These are phyloP conservation scores for Hyles euphorbiae DNA, from an alignment of 1,140 invertebrate species.

Conservation along the genomic window DNA sequence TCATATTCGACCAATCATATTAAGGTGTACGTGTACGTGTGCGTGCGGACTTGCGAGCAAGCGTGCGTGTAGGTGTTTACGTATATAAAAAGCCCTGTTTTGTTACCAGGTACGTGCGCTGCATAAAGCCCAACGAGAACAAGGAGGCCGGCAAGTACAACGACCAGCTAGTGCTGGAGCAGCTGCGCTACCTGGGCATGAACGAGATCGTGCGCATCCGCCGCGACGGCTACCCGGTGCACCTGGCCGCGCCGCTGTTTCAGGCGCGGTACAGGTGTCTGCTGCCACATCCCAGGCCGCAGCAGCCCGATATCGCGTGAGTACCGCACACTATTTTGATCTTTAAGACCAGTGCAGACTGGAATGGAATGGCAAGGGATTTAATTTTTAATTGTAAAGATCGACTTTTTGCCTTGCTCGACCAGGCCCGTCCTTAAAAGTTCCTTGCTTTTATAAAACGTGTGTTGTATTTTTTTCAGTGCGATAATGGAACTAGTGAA, in stretches of 20 bases:
- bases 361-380: too few relatives aligned
- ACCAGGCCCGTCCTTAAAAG: too few relatives aligned
- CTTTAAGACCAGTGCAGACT: too few relatives aligned
- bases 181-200: conserved; percentile 96
- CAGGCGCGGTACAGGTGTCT: conserved; percentile 87
- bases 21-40: too few relatives aligned
- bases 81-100: neutral
- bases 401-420: too few relatives aligned
- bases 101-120: conserved; percentile 88
- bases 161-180: conserved; percentile 89
- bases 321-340: conserved; percentile 11
- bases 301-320: conserved; percentile 76
- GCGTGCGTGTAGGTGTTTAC: too few relatives aligned
- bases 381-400: too few relatives aligned
- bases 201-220: conserved; percentile 96
- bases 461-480: conserved; percentile 32
- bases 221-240: conserved; percentile 94
- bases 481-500: conserved; percentile 54
- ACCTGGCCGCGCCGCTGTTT: conserved; percentile 88
- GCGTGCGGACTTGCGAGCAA: too few relatives aligned
- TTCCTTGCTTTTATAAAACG: neutral
- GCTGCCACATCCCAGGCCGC: conserved; percentile 58
- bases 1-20: too few relatives aligned
- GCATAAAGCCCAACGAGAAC: conserved; percentile 95
- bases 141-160: conserved; percentile 92